Evolutionary conservation across 2,113 vertebrate species (phyloP).

Genomic region (Brachyhypopomus occidentalis): DNA sequence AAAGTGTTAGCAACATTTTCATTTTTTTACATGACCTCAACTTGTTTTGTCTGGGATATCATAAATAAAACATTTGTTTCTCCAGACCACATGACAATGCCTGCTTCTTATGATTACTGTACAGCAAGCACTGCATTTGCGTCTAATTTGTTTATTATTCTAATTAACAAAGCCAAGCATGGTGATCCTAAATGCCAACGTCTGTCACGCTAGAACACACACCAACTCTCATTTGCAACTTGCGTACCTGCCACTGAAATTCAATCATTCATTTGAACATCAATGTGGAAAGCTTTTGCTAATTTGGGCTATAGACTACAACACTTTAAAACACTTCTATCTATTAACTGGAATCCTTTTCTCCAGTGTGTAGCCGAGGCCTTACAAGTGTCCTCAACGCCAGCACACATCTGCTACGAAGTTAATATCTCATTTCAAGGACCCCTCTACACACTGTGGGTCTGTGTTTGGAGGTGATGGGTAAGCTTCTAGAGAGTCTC

Average conservation of each 20-base stretch:
- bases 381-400: constrained; percentile 61
- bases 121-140: constrained; percentile 65
- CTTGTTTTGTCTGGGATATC: neutral
- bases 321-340: neutral
- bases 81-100: constrained; percentile 61
- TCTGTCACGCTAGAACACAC: constrained; percentile 34
- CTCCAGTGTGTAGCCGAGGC: constrained; percentile 49
- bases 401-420: constrained; percentile 58
- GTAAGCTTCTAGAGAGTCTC: constrained; percentile 60
- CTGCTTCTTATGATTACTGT: constrained; percentile 46
- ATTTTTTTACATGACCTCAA: too few species aligned
- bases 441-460: constrained; percentile 55
- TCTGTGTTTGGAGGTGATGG: constrained; percentile 58
- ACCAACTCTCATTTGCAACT: constrained; percentile 47
- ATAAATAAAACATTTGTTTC: constrained; percentile 54
- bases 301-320: neutral
- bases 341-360: constrained; percentile 41
- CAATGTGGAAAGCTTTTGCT: constrained; percentile 41
- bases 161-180: constrained; percentile 53
- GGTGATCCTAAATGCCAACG: constrained; percentile 28
- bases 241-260: constrained; percentile 51
- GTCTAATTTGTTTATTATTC: constrained; percentile 62
- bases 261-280: constrained; percentile 53
- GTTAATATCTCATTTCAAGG: constrained; percentile 60
- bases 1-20: neutral